These are phyloP conservation scores for Polydrusus tereticollis DNA, from an alignment of 2,888 invertebrate genomes.

Conservation along the genomic window DNA sequence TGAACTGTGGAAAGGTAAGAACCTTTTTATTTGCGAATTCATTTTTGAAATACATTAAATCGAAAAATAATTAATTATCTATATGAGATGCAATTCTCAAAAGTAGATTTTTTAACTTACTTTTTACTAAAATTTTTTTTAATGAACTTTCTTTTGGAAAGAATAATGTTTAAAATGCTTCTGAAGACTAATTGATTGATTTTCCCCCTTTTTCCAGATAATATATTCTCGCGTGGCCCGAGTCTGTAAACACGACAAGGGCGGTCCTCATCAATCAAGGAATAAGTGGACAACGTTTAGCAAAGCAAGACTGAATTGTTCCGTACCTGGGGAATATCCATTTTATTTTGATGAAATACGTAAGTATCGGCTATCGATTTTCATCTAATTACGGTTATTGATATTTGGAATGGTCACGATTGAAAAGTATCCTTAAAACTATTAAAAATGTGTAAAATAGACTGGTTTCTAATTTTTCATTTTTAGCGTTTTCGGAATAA, in stretches of 20 bases:
- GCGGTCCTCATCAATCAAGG: slow-evolving; percentile 80
- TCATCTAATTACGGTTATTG: not conserved
- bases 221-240: slow-evolving; percentile 92
- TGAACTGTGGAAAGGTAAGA: slow-evolving; percentile 87
- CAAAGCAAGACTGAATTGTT: slow-evolving; percentile 88
- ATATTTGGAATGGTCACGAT: not conserved
- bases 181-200: not conserved
- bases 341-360: slow-evolving; percentile 92
- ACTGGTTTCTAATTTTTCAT: too few relatives aligned
- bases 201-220: slow-evolving; percentile 66
- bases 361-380: slow-evolving; percentile 66
- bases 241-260: slow-evolving; percentile 91
- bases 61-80: too few relatives aligned
- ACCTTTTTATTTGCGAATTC: not conserved
- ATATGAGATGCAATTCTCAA: too few relatives aligned
- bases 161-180: too few relatives aligned
- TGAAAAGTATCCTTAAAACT: too few relatives aligned
- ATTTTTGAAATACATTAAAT: not conserved
- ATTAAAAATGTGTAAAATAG: too few relatives aligned
- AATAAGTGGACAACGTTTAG: slow-evolving; percentile 91
- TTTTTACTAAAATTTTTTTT: not conserved
- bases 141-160: too few relatives aligned
- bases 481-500: too few relatives aligned
- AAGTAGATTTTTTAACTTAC: slow-evolving; percentile 4
- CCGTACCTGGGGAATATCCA: slow-evolving; percentile 86